These are phyloP conservation scores for Eristalinus aeneus DNA, from an alignment of 2,888 invertebrate species.

Conservation along the genomic window DNA sequence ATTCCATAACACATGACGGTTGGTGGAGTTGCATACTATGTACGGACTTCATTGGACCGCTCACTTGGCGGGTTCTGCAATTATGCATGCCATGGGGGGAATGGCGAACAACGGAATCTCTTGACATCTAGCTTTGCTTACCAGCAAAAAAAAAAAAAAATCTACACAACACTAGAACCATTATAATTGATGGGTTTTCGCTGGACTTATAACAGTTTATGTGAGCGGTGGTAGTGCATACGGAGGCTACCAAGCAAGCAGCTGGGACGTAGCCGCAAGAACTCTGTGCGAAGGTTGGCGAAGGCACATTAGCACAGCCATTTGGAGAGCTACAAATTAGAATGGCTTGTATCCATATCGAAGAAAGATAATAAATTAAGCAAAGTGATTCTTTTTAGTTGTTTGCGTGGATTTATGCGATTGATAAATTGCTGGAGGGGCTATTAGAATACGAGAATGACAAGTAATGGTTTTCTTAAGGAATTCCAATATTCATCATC, in stretches of 20 bases:
- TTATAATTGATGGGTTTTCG: conserved; percentile 54
- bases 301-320: background rate
- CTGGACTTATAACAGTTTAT: conserved; percentile 55
- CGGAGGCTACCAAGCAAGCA: background rate
- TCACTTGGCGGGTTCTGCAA: conserved; percentile 17
- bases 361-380: conserved; percentile 47
- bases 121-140: conserved; percentile 53
- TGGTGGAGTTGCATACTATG: background rate
- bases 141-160: conserved; percentile 15
- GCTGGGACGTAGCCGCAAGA: too few relatives aligned
- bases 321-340: conserved; percentile 20
- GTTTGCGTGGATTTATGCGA: conserved; percentile 19
- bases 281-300: background rate
- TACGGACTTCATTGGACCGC: background rate
- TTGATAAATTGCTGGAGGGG: background rate
- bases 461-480: too few relatives aligned
- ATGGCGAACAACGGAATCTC: conserved; percentile 60
- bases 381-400: conserved; percentile 15
- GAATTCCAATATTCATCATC: too few relatives aligned
- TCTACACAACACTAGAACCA: conserved; percentile 9
- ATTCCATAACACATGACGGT: background rate
- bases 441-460: background rate
- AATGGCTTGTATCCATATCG: conserved; percentile 10
- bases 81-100: conserved; percentile 43
- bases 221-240: background rate